These are phyloP conservation scores for Merops nubicus DNA, from an alignment of 2,113 vertebrate genomes.

Conservation along the genomic window DNA sequence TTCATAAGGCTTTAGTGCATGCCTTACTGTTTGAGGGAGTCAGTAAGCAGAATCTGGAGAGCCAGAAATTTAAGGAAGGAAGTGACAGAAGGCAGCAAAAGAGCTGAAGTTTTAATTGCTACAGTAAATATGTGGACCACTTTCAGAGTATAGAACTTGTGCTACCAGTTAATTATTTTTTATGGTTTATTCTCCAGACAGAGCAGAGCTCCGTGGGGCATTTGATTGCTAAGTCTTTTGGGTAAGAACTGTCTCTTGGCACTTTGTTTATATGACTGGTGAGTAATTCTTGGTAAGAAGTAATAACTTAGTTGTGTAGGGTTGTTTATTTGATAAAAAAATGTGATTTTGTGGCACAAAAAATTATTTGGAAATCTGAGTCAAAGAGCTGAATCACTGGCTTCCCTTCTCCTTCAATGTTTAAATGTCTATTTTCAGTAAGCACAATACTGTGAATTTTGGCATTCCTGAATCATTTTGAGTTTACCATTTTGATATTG, in stretches of 20 bases:
- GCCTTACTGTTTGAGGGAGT: neutral
- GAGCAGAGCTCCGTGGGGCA: neutral
- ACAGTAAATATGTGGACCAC: neutral
- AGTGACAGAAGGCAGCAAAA: neutral
- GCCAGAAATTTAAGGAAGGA: neutral
- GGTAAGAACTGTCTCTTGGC: constrained; percentile 7
- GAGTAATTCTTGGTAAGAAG: constrained; percentile 9
- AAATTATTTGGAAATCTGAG: neutral
- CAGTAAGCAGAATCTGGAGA: neutral
- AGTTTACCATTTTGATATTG: neutral
- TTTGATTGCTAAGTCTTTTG: constrained; percentile 38
- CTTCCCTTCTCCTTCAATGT: neutral
- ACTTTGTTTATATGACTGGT: neutral
- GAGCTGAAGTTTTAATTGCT: constrained; percentile 40
- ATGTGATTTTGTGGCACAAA: neutral
- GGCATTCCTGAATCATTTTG: neutral
- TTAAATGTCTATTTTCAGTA: neutral
- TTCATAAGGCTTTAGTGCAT: neutral
- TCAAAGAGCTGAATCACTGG: neutral
- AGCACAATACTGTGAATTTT: neutral
- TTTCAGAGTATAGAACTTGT: neutral
- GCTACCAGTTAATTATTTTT: constrained; percentile 47
- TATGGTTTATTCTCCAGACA: constrained; percentile 21
- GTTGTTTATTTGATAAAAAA: constrained; percentile 12
- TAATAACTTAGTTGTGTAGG: constrained; percentile 23